These are phyloP conservation scores for Nanorana parkeri DNA, from an alignment of 2,113 vertebrate species.

Conservation along the genomic window DNA sequence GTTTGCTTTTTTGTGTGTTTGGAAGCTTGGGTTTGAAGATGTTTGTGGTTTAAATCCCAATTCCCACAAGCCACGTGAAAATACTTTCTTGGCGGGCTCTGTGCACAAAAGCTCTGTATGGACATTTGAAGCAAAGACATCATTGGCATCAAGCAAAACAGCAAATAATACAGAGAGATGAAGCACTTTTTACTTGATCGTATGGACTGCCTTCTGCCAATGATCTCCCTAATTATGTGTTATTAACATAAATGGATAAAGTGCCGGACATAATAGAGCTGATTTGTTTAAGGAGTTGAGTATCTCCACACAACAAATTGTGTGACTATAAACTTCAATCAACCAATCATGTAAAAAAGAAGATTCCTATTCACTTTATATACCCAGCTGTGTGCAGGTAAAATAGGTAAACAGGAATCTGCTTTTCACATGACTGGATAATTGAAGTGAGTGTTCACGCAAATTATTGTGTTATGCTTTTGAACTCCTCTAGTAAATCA, in stretches of 20 bases:
- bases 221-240: neutral
- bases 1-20: neutral
- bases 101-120: conserved; percentile 6
- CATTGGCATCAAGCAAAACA: conserved; percentile 18
- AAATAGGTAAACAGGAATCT: too few relatives aligned
- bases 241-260: neutral
- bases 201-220: neutral
- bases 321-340: too few relatives aligned
- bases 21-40: conserved; percentile 24
- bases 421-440: too few relatives aligned
- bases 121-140: conserved; percentile 12
- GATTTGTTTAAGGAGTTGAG: too few relatives aligned
- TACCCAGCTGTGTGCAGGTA: too few relatives aligned
- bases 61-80: conserved; percentile 35
- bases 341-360: too few relatives aligned
- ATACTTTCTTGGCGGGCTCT: conserved; percentile 30
- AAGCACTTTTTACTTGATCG: neutral
- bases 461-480: too few relatives aligned
- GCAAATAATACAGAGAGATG: conserved; percentile 15
- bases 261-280: neutral
- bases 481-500: too few relatives aligned
- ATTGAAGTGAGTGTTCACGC: too few relatives aligned
- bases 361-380: too few relatives aligned
- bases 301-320: too few relatives aligned
- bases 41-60: conserved; percentile 34